These are phyloP conservation scores for Macropodus opercularis DNA, from an alignment of 2,797 vertebrate species.

Conservation along the genomic window DNA sequence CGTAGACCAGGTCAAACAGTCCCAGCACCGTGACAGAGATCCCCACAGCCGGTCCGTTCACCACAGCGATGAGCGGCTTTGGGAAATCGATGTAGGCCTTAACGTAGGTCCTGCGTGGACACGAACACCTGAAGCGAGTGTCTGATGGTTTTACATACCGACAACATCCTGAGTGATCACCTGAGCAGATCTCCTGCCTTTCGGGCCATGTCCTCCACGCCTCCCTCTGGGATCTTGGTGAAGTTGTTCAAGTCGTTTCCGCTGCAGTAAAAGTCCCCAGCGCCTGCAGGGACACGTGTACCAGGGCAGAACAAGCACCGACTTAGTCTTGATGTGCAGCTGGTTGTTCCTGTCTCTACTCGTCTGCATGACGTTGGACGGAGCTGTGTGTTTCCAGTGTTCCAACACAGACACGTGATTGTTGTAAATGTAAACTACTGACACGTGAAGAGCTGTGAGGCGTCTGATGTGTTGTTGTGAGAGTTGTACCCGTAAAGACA, in stretches of 20 bases:
- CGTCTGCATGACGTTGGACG: too few species aligned
- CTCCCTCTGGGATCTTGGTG: slow-evolving; percentile 63
- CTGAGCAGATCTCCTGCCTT: slow-evolving; percentile 74
- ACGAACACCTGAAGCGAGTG: too few species aligned
- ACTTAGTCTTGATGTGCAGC: too few species aligned
- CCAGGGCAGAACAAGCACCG: too few species aligned
- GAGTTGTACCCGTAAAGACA: slow-evolving; percentile 87
- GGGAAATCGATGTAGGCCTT: slow-evolving; percentile 92
- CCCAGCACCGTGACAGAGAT: slow-evolving; percentile 87
- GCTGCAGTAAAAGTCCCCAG: slow-evolving; percentile 91
- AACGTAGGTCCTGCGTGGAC: slow-evolving; percentile 83
- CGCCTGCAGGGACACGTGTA: slow-evolving; percentile 75
- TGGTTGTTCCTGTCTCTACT: too few species aligned
- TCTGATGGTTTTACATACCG: too few species aligned
- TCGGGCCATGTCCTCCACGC: slow-evolving; percentile 75
- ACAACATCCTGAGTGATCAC: slow-evolving; percentile 70
- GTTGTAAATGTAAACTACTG: too few species aligned
- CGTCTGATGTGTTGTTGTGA: neutral
- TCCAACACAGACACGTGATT: too few species aligned
- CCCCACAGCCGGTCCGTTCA: slow-evolving; percentile 94
- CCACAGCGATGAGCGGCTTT: slow-evolving; percentile 89
- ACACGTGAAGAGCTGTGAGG: too few species aligned
- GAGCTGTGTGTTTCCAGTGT: too few species aligned
- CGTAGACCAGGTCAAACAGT: slow-evolving; percentile 91
- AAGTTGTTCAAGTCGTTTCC: slow-evolving; percentile 94